These are phyloP conservation scores for Orgyia antiqua DNA, from an alignment of 2,888 invertebrate genomes.

Conservation along the genomic window DNA sequence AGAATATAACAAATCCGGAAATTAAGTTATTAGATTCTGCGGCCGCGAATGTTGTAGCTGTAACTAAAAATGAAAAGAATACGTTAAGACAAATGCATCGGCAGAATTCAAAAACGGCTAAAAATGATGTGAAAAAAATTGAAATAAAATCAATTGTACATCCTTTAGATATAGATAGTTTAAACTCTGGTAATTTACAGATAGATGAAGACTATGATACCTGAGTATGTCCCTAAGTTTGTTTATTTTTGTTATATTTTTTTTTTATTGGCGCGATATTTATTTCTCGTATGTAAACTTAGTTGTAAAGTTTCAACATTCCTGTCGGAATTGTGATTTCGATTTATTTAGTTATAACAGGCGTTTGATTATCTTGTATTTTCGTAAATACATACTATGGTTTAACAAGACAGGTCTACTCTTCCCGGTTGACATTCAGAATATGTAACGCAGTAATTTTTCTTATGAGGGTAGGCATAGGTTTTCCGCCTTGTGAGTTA, in stretches of 20 bases:
- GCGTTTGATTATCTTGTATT: constrained; percentile 6
- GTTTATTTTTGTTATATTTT: constrained; percentile 36
- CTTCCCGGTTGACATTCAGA: too few relatives aligned
- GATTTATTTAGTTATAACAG: constrained; percentile 3
- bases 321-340: constrained; percentile 14
- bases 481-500: too few relatives aligned
- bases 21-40: constrained; percentile 58
- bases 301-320: constrained; percentile 20
- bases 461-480: too few relatives aligned
- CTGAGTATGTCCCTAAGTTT: constrained; percentile 51
- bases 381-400: constrained; percentile 14
- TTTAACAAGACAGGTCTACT: too few relatives aligned
- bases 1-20: constrained; percentile 55
- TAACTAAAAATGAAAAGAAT: constrained; percentile 36
- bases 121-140: constrained; percentile 43
- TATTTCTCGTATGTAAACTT: constrained; percentile 19
- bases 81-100: constrained; percentile 33
- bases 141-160: constrained; percentile 35
- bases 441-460: too few relatives aligned
- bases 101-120: constrained; percentile 50
- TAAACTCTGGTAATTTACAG: constrained; percentile 63
- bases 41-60: constrained; percentile 35
- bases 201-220: constrained; percentile 76
- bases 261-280: constrained; percentile 31
- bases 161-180: constrained; percentile 51